These are phyloP conservation scores for Sarcophilus harrisii DNA, from an alignment of 2,797 vertebrate genomes.

Conservation along the genomic window DNA sequence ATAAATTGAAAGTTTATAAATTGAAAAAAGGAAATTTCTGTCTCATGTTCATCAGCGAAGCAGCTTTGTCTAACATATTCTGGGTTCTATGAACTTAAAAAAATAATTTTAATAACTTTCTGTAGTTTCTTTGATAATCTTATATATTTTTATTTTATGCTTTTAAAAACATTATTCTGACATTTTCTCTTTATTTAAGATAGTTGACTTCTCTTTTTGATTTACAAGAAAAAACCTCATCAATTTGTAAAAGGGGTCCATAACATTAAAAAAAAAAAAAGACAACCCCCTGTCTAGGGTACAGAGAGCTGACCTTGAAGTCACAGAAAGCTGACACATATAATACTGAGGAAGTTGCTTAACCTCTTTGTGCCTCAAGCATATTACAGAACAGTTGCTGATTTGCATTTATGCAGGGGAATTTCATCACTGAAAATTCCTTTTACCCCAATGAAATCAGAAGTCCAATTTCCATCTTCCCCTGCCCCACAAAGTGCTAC, in stretches of 20 bases:
- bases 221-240: not conserved
- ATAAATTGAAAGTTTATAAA: not conserved
- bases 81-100: not conserved
- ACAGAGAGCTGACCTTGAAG: not conserved
- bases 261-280: not conserved
- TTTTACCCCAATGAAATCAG: not conserved
- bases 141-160: not conserved
- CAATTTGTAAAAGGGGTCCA: not conserved
- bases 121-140: not conserved
- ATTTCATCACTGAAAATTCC: not conserved
- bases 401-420: not conserved
- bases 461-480: not conserved
- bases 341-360: not conserved
- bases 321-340: not conserved
- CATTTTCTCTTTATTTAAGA: not conserved
- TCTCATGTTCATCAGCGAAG: not conserved
- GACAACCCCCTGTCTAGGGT: not conserved
- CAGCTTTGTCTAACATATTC: not conserved
- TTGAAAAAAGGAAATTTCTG: not conserved
- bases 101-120: not conserved
- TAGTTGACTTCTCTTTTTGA: not conserved
- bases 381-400: not conserved
- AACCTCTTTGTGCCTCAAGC: not conserved
- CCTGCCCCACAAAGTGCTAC: constrained; percentile 30
- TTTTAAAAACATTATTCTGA: not conserved